Evolutionary conservation across 64 coral and sea anemone genomes (phyloP), one percentile per base, ranked within the genome.

Genomic region (Pocillopora damicornis): DNA sequence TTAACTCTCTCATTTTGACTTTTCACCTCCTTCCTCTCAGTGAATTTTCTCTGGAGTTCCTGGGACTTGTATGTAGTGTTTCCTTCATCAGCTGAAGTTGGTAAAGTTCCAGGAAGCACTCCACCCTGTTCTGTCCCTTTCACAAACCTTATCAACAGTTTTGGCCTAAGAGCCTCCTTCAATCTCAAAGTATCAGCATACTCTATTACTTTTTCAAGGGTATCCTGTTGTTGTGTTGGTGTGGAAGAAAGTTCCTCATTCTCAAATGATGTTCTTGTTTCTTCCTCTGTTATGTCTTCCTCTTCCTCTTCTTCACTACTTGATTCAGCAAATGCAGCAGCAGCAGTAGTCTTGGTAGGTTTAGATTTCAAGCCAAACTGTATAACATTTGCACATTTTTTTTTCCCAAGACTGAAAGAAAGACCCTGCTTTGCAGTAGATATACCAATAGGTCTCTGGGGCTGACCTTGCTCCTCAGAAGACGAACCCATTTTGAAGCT

Each of bases 151-250:
- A 96, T 96, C 56, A 96, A 87, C 60, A 96, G 17, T 82, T 93
- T 96, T 11, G 94, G 94, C 68, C 76, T 86, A 37, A 90, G 82
- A 8, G 87, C 88, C 25, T 78, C 74, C 35, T 92, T 88, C 30
- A 88, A 71, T 80, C 88, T 87, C 22, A 96, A 79, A 67, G 94
- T 96, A 69, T 96, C 94, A n/a, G 94, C 94, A 90, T 96, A 96
- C 72, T 96, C 94, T 17, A 96, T 96, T 72, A 83, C 94, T 75
- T 96, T 96, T 68, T 86, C 91, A 15, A 96, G 88, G 15, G 92
- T 75, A 59, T 96, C 94, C 74, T 96, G 81, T 60, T 96, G 94
- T 58, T 96, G 90, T 13, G 86, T 75, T 18, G 75, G 69, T 30
- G 87, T 88, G 5, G 94, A 96, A 14, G 90, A 76, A 42, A 92